phyloP scores from a whole-genome alignment of 2,797 vertebrate species.

The Rhyacichthys aspro region DNA sequence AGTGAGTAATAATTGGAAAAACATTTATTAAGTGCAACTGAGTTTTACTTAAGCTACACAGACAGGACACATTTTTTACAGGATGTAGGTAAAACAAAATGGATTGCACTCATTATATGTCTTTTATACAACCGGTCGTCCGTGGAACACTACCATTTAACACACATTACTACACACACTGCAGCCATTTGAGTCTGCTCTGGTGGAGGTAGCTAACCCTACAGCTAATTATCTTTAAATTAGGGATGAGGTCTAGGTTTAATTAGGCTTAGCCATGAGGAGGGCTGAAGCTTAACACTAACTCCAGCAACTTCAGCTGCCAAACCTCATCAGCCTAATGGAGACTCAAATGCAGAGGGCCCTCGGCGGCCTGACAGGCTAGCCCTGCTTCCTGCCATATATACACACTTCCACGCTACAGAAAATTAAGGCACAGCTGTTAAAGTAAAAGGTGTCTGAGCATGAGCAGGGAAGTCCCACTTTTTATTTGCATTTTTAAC shows the following conservation, averaged over 20 bases:
- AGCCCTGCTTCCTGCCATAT: conserved; percentile 45
- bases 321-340: conserved; percentile 83
- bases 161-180: conserved; percentile 48
- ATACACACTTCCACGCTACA: conserved; percentile 15
- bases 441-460: conserved; percentile 38
- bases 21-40: no score
- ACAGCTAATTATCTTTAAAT: conserved; percentile 76
- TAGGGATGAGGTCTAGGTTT: conserved; percentile 75
- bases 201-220: conserved; percentile 54
- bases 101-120: conserved; percentile 34
- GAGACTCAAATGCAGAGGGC: conserved; percentile 72
- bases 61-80: conserved; percentile 11
- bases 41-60: no score
- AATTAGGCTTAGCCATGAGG: conserved; percentile 77
- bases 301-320: conserved; percentile 77
- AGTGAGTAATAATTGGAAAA: no score
- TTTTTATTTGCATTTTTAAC: conserved; percentile 43
- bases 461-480: conserved; percentile 28
- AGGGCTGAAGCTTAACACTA: conserved; percentile 67
- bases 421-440: conserved; percentile 36
- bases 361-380: conserved; percentile 67
- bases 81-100: conserved; percentile 32
- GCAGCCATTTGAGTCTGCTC: conserved; percentile 35
- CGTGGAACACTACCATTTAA: conserved; percentile 46
- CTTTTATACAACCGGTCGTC: conserved; percentile 38